These are phyloP conservation scores for Himantopus leucocephalus DNA, from an alignment of 2,113 vertebrate genomes.

Conservation along the genomic window DNA sequence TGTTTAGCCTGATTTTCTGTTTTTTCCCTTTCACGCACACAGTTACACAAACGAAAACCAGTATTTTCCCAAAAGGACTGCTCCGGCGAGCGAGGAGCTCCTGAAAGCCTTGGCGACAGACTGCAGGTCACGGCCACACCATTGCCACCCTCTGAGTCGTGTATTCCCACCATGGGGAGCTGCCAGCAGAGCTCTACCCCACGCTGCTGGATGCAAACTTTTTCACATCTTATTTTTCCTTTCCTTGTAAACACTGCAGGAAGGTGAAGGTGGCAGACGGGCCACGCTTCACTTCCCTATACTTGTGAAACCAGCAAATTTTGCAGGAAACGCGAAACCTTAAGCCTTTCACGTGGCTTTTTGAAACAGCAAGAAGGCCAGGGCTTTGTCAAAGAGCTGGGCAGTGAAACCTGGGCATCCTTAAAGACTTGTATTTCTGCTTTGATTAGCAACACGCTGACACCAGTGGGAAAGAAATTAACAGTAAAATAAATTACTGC, in stretches of 20 bases:
- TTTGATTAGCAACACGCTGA: background rate
- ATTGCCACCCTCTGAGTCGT: rapidly evolving
- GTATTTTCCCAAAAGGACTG: background rate
- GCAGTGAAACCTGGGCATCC: background rate
- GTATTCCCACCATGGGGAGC: rapidly evolving
- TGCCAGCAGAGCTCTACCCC: background rate
- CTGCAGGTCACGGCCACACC: background rate
- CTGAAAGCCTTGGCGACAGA: background rate
- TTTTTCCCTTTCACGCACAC: background rate
- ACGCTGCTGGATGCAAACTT: background rate
- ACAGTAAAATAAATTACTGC: background rate
- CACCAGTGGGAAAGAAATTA: background rate
- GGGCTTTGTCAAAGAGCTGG: background rate
- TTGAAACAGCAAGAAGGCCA: background rate
- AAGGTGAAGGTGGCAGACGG: background rate
- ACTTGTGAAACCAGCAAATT: background rate
- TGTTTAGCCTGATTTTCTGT: background rate
- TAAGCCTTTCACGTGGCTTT: background rate
- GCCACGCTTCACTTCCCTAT: rapidly evolving
- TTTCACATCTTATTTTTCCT: background rate
- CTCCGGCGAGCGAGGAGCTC: background rate
- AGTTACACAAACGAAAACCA: background rate
- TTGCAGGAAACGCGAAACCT: background rate
- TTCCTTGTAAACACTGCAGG: background rate
- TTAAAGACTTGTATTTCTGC: background rate